Evolutionary conservation across 1,140 invertebrate genomes (phyloP), one percentile per base, ranked within the genome.

Genomic region (Andrena cerasifolii): DNA sequence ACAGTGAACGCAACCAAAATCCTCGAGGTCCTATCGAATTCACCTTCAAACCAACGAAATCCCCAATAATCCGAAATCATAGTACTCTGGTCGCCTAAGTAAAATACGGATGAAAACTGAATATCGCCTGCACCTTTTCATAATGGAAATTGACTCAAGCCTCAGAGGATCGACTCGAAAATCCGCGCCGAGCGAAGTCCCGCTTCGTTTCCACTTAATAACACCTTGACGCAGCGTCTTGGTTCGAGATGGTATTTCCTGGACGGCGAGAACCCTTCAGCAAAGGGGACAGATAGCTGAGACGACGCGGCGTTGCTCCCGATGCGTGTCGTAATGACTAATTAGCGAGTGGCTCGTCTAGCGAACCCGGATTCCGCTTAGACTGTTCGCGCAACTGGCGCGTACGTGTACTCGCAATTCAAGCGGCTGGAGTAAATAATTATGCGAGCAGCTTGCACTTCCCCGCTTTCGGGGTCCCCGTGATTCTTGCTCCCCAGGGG

Each of bases 241-340:
- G 21, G 24, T 26, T 31, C 26, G 26, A 31, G 53, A 10, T 56
- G 53, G 53, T 28, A 56, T 56, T 28, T 28, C 14, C 26, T 12
- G 12, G 26, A 24, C 16, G 51, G 6, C 51, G 12, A 10, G 51
- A 8, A 24, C 51, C 51, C 51, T 21, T 3, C 51, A 21, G 4
- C 36, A 3, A 10, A 40, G 2, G 24, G 21, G 53, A 56, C 53
- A 56, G 53, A 56, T 56, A 56, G 53, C 26, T 14, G 26, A 26
- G 7, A 3, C 53, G 53, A 14, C 14, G 14, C 24, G 7, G 3
- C 53, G 53, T 26, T 24, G 14, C 24, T 28, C 12, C 24, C 53
- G 26, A 26, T 26, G 53, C 53, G 53, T 56, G 53, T 56, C 53
- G 10, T 56, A 56, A 56, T 56, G 53, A 28, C 53, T 56, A 56